phyloP scores from a whole-genome alignment of 2,888 invertebrate species.

The Drosophila robusta region DNA sequence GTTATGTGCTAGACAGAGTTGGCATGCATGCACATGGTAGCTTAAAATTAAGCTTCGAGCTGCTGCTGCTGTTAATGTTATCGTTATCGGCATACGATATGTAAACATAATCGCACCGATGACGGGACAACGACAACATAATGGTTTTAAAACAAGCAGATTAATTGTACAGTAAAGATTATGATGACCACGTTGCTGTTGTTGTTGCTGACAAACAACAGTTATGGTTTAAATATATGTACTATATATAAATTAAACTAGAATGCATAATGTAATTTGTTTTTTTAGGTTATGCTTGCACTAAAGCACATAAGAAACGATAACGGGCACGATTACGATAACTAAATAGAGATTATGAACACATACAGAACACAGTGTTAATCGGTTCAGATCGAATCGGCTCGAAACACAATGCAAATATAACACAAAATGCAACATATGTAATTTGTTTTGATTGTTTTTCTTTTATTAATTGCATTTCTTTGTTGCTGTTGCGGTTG shows the following conservation, averaged over 20 bases:
- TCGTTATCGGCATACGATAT: conserved; percentile 17
- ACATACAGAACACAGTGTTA: conserved; percentile 46
- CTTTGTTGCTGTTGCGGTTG: conserved; percentile 24
- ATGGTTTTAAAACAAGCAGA: conserved; percentile 12
- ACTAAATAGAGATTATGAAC: conserved; percentile 8
- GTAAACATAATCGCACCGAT: conserved; percentile 12
- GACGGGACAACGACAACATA: conserved; percentile 23
- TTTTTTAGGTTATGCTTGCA: conserved; percentile 11
- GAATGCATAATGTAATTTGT: conserved; percentile 11
- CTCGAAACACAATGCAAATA: conserved; percentile 60
- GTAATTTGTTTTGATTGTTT: conserved; percentile 19
- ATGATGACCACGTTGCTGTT: background rate
- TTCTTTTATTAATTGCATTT: conserved; percentile 17
- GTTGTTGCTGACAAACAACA: background rate
- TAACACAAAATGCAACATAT: conserved; percentile 53
- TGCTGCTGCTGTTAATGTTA: conserved; percentile 10
- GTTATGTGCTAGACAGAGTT: conserved; percentile 34
- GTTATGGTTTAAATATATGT: conserved; percentile 2
- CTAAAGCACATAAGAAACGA: conserved; percentile 7
- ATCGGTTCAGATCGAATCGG: conserved; percentile 12
- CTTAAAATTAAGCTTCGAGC: conserved; percentile 13
- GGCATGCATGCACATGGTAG: conserved; percentile 34
- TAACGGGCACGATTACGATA: conserved; percentile 47
- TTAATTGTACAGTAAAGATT: background rate
- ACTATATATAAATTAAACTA: background rate